These are phyloP conservation scores for Eupeodes luniger DNA, from an alignment of 2,888 invertebrate genomes.

Conservation along the genomic window DNA sequence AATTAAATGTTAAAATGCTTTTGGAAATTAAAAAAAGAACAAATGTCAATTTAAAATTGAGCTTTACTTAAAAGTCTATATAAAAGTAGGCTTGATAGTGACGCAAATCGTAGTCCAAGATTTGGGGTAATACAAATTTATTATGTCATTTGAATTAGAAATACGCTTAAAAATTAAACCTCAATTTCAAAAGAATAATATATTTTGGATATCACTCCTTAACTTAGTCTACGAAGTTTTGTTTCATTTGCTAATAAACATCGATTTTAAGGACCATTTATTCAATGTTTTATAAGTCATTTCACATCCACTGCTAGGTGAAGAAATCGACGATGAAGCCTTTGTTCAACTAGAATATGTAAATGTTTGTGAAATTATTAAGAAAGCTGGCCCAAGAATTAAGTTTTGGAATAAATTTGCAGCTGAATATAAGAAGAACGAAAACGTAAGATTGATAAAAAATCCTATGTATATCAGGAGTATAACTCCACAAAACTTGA, in stretches of 20 bases:
- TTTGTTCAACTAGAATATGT: not conserved
- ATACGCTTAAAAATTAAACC: no score
- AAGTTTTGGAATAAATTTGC: slow-evolving; percentile 26
- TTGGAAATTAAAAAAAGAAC: no score
- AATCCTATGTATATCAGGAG: not conserved
- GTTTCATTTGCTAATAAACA: not conserved
- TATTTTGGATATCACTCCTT: not conserved
- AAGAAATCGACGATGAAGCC: slow-evolving; percentile 17
- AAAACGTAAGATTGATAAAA: slow-evolving; percentile 4
- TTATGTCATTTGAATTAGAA: no score
- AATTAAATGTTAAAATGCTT: no score
- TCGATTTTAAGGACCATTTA: not conserved
- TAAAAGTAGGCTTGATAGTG: no score
- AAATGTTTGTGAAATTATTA: slow-evolving; percentile 12
- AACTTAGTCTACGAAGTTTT: not conserved
- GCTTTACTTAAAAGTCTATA: no score
- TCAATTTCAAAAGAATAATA: no score
- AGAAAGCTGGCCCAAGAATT: slow-evolving; percentile 19
- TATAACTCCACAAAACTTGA: not conserved
- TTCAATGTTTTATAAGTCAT: not conserved
- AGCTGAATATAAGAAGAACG: slow-evolving; percentile 12
- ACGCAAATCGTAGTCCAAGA: no score
- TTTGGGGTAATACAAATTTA: no score
- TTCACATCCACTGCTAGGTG: not conserved
- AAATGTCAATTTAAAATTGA: no score